phyloP scores from a whole-genome alignment of 2,797 vertebrate species.

The Myoxocephalus aenaeus region DNA sequence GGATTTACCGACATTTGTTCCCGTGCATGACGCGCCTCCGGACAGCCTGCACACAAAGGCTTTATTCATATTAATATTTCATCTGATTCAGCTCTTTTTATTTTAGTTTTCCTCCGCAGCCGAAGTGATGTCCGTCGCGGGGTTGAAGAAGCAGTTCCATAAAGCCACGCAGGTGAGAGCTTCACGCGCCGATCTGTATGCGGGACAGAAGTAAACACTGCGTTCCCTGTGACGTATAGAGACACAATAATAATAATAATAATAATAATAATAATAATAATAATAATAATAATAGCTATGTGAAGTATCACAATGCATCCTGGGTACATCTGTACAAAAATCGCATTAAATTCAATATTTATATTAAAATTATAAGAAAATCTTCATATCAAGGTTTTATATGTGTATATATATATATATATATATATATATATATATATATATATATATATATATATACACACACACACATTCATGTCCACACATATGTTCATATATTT shows the following conservation, averaged over 20 bases:
- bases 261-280: not conserved
- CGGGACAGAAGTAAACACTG: not conserved
- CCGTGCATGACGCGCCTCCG: not conserved
- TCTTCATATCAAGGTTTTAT: no score
- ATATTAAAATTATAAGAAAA: no score
- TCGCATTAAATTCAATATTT: not conserved
- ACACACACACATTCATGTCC: no score
- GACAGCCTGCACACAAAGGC: not conserved
- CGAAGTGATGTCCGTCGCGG: constrained; percentile 88
- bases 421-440: no score
- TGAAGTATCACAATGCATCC: not conserved
- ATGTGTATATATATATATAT: no score
- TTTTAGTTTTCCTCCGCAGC: constrained; percentile 11
- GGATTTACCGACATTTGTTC: constrained; percentile 38
- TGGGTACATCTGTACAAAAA: no score
- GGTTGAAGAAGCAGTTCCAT: constrained; percentile 93
- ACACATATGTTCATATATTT: no score
- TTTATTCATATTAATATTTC: not conserved
- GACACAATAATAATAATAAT: not conserved
- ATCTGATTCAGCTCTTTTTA: no score
- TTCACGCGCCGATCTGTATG: no score
- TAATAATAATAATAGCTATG: not conserved
- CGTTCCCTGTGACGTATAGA: no score
- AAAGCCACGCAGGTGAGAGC: constrained; percentile 91
- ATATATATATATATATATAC: no score